Base-by-base conservation (phyloP, 2,113 vertebrate genomes). In the Gila orcuttii region DNA sequence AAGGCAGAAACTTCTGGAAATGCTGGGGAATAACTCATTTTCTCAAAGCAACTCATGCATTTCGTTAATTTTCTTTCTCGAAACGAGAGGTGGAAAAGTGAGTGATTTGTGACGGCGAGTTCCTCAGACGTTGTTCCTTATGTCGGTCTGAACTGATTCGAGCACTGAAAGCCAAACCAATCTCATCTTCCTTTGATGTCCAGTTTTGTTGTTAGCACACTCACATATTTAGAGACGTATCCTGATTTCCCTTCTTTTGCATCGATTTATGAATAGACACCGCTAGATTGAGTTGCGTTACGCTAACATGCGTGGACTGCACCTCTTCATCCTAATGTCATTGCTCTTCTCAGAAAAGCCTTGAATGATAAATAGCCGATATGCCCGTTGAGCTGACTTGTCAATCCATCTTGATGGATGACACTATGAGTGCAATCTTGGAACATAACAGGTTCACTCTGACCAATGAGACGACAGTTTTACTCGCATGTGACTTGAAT, bases 171-270 rank as follows among this genome's bases (percentile, higher is more conserved):
- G 57, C 52, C 79, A 55, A 28, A 50, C n/a, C 39, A 79, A 83
- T 83, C 84, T 31, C n/a, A 13, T 64, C 13, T 36, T 73, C 62
- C 39, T 71, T 78, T 83, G 73, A 86, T 78, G 83, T 82, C 52
- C 13, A 31, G 42, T 76, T 69, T 69, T 36, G 25, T 64, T 68
- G 64, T 10, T 4, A 2, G 31, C 66, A 33, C 6, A 68, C 17
- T 39, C 17, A 10, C 19, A 23, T 36, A 28, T 71, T 71, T 71
- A 42, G 68, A 71, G 33, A 71, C 17, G 19, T 12, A 4, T 23
- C 33, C 36, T 39, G 17, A 23, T 3, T 69, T 69, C 1, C 19
- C 4, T 9, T 69, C 33, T 39, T 4, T 69, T 69, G 33, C 33
- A 39, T 71, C 4, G 2, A 17, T 71, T 71, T 39, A 9, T 39